These are phyloP conservation scores for Macrotus californicus DNA, from an alignment of 2,113 vertebrate species.

Conservation along the genomic window DNA sequence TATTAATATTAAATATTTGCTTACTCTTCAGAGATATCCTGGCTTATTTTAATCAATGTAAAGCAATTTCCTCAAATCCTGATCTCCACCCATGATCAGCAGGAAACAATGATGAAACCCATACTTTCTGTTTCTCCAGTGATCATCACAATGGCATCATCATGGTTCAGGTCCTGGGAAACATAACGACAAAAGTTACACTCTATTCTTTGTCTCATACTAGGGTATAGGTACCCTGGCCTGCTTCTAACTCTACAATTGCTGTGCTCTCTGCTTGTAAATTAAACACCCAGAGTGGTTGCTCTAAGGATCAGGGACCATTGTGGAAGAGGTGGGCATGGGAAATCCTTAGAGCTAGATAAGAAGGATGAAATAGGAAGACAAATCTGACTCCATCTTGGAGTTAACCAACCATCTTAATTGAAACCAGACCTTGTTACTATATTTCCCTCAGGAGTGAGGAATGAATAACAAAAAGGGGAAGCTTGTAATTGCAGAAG, in stretches of 20 bases:
- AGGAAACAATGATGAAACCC: not conserved
- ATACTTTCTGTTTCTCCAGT: not conserved
- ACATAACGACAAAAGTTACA: not conserved
- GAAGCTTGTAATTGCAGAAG: not conserved
- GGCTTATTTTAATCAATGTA: not conserved
- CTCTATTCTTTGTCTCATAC: not conserved
- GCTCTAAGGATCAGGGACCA: not conserved
- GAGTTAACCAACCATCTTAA: not conserved
- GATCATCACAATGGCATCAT: not conserved
- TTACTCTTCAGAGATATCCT: not conserved
- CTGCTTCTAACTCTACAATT: not conserved
- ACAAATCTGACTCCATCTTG: not conserved
- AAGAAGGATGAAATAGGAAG: not conserved
- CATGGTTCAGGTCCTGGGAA: not conserved
- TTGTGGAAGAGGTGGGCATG: not conserved
- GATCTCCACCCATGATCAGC: not conserved
- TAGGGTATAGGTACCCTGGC: not conserved
- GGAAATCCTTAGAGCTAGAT: not conserved
- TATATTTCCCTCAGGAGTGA: not conserved
- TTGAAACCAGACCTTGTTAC: not conserved
- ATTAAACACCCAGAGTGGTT: not conserved
- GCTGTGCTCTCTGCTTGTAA: not conserved
- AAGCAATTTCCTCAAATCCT: not conserved
- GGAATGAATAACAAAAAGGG: not conserved
- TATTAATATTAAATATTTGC: not conserved